These are phyloP conservation scores for Drosophila lacicola DNA, from an alignment of 2,888 invertebrate species.

Conservation along the genomic window DNA sequence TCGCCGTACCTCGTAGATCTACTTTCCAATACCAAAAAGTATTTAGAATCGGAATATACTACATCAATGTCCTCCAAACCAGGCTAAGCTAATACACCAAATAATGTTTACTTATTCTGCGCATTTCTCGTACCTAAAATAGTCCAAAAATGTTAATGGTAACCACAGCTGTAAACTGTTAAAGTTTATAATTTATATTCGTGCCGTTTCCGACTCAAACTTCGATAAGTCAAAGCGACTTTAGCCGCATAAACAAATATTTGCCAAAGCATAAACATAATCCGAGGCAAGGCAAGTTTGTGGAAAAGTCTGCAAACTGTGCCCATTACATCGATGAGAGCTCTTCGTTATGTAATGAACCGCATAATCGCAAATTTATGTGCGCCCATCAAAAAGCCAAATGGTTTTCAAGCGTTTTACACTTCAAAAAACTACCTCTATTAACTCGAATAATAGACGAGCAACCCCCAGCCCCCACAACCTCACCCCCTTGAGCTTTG, in stretches of 20 bases:
- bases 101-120: background rate
- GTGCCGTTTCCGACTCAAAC: background rate
- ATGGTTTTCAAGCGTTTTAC: conserved; percentile 64
- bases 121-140: background rate
- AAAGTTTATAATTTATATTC: background rate
- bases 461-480: background rate
- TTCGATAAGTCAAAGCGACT: background rate
- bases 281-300: conserved; percentile 5
- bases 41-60: no score
- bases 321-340: conserved; percentile 29
- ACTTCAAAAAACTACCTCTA: conserved; percentile 65
- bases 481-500: conserved; percentile 12
- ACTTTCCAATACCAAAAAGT: no score
- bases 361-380: conserved; percentile 72
- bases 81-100: no score
- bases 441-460: conserved; percentile 42
- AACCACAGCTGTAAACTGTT: background rate
- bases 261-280: conserved; percentile 9
- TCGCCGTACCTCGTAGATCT: no score
- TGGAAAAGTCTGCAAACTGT: conserved; percentile 2
- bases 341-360: conserved; percentile 58
- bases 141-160: background rate
- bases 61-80: background rate
- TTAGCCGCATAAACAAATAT: conserved; percentile 20
- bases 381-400: conserved; percentile 56